Evolutionary conservation across 2,113 vertebrate species (phyloP).

Genomic region (Amphiprion ocellaris): DNA sequence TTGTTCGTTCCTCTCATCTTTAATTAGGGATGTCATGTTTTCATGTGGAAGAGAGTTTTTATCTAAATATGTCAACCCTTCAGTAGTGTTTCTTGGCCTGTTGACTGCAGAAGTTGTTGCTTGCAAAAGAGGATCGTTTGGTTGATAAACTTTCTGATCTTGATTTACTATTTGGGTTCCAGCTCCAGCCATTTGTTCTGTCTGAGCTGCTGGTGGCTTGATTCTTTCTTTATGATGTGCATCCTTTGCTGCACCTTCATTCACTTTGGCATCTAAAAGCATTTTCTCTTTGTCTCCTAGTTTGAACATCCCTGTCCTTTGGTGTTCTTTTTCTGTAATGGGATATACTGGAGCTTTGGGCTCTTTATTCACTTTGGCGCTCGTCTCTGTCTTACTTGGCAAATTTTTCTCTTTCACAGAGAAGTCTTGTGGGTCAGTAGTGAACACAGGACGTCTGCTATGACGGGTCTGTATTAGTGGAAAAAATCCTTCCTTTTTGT

Average conservation of each 20-base stretch:
- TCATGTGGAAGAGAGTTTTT: slow-evolving; percentile 47
- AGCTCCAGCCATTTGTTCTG: slow-evolving; percentile 11
- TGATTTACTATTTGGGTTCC: slow-evolving; percentile 12
- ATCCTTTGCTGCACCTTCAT: background rate
- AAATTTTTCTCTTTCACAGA: slow-evolving; percentile 54
- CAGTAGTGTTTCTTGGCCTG: slow-evolving; percentile 16
- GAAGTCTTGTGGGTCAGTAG: slow-evolving; percentile 49
- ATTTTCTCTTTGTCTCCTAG: slow-evolving; percentile 71
- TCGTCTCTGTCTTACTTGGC: slow-evolving; percentile 63
- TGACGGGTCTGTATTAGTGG: slow-evolving; percentile 76
- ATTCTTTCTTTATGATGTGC: slow-evolving; percentile 24
- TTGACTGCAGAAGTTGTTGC: slow-evolving; percentile 28
- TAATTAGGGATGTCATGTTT: slow-evolving; percentile 11
- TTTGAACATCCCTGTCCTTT: slow-evolving; percentile 80
- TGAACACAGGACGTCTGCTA: slow-evolving; percentile 76
- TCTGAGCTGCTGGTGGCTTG: slow-evolving; percentile 11
- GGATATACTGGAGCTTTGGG: slow-evolving; percentile 71
- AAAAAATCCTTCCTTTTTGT: slow-evolving; percentile 80
- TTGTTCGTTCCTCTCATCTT: slow-evolving; percentile 18
- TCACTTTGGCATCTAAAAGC: slow-evolving; percentile 27
- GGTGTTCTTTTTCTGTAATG: slow-evolving; percentile 75
- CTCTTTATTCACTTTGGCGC: slow-evolving; percentile 66
- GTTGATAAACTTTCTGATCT: slow-evolving; percentile 18
- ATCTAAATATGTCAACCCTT: slow-evolving; percentile 27
- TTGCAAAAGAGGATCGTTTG: slow-evolving; percentile 25